Evolutionary conservation across 2,888 invertebrate species (phyloP), one percentile per base, ranked within the genome.

Genomic region (Pollenia griseotomentosa): DNA sequence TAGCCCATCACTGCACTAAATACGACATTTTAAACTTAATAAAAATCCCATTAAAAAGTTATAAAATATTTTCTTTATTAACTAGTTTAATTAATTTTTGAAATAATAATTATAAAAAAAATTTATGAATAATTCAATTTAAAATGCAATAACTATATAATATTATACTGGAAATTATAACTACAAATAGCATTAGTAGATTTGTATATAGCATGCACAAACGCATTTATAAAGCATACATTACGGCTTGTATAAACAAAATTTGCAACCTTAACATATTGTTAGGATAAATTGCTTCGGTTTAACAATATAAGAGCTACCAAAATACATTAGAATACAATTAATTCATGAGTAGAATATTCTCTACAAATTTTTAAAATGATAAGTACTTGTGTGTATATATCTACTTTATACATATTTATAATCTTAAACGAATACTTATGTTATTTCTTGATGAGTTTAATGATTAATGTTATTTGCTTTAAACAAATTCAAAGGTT

Each of bases 61-160:
- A 33, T 33, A 5, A 33, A 33, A 33, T 33, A 33, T 33, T 33
- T 6, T 33, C 33, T 33, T 33, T 6, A 33, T 33, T 33, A 33
- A 33, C 33, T 33, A n/a, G n/a, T n/a, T n/a, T n/a, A n/a, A n/a
- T n/a, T n/a, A n/a, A n/a, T n/a, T n/a, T n/a, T n/a, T n/a, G n/a
- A 23, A 33, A 33, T 33, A 6, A 33, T 6, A 0, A 33, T 33
- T 33, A 6, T 6, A 33, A 4, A 68, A 12, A 51, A 40, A 10
- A 33, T 51, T 16, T 51, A 11, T 51, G 53, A 23, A 23, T 51
- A 68, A 68, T 68, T 68, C n/a, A 51, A 68, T 16, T 42, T 63
- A 42, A 63, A 9, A 63, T 63, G 16, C 16, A n/a, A 42, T 33
- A 63, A 5, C 63, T 23, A 23, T 23, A 23, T 2, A 23, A 2